Base-by-base conservation (phyloP, 2,797 vertebrate genomes). In the Serranus cabrilla region DNA sequence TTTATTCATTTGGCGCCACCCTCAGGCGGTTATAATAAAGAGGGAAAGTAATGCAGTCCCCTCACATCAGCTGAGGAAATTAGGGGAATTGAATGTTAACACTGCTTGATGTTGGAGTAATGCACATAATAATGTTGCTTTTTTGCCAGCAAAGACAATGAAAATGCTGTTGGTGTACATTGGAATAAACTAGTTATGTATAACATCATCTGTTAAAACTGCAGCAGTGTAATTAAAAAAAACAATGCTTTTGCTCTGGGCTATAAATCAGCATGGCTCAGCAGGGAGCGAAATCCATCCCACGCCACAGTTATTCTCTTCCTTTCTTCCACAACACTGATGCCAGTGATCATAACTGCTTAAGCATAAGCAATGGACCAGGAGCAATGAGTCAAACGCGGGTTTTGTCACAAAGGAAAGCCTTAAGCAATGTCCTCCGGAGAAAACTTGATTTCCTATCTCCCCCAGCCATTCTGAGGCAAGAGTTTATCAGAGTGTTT, bases 1-100 rank as follows among this genome's bases (percentile, higher is more conserved):
- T 88, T 94, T 93, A 93, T 93, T 93, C 93, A 93, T 95, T 91
- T 95, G 94, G 94, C 95, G 95, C 94, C 95, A 94, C 90, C 95
- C 90, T 93, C 94, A 94, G 95, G 94, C 91, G 84, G 83, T 81
- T 80, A 62, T 55, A 72, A 75, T 90, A 88, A 83, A 80, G 71
- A 31, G 17, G 39, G 74, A 59, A 70, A 62, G 34, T 21, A 46
- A 67, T 18, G 40, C 64, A 57, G 42, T 21, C 18, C 25, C 55
- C 43, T 31, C 7, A 2, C 50, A 76, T 80, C 23, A 84, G 71
- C 60, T 70, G 65, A 56, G 81, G 79, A 80, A 80, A 76, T 76
- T 23, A 50, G 51, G 16, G 31, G 54, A 47, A 72, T 27, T 67
- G 73, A 65, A 68, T 50, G 57, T 72, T 63, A 73, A 74, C 65